Evolutionary conservation across 2,888 invertebrate genomes (phyloP).

Genomic region (Drepana falcataria): DNA sequence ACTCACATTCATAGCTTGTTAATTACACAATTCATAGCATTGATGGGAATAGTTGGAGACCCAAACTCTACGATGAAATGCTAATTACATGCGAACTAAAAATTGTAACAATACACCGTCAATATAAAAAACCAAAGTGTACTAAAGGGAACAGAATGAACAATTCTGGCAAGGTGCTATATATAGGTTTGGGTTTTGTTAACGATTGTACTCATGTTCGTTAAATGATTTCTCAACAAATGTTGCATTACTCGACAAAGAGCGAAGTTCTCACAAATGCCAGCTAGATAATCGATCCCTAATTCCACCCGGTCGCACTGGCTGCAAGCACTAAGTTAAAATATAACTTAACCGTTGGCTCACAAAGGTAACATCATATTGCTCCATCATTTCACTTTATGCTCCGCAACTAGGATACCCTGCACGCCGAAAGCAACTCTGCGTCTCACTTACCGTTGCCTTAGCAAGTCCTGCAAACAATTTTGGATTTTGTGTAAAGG

Average conservation of each 20-base stretch:
- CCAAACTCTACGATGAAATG: too few species aligned
- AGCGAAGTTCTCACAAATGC: too few species aligned
- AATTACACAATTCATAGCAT: neutral
- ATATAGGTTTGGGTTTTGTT: too few species aligned
- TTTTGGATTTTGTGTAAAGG: neutral
- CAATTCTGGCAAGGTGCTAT: too few species aligned
- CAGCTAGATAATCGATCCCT: too few species aligned
- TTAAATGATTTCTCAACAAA: too few species aligned
- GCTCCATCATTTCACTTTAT: constrained; percentile 2
- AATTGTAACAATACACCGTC: too few species aligned
- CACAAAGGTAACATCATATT: neutral
- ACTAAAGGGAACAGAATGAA: too few species aligned
- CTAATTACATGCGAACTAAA: too few species aligned
- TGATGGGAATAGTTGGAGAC: neutral
- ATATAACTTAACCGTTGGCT: neutral
- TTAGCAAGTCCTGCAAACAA: neutral
- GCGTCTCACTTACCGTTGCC: neutral
- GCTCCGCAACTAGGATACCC: neutral
- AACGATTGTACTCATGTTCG: too few species aligned
- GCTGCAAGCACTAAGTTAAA: neutral
- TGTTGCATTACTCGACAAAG: too few species aligned
- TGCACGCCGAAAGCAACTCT: neutral
- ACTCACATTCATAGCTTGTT: neutral
- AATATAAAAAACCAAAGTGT: too few species aligned
- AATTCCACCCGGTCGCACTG: neutral